Conservation (phyloP, 35 echinoderm and acorn worm species). For the Heliocidaris erythrogramma region DNA sequence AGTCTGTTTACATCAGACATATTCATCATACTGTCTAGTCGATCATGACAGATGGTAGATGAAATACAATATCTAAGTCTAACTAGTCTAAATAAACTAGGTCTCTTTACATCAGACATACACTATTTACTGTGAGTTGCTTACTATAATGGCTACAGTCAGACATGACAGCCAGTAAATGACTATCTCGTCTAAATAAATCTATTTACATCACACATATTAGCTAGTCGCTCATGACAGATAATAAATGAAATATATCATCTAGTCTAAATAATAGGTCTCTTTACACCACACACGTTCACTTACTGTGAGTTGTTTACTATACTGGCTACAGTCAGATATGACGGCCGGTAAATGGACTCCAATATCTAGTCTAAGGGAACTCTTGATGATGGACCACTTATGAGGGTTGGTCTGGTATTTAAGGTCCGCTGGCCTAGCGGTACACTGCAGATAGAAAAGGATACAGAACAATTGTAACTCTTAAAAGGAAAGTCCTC, state of each 20-base stretch:
- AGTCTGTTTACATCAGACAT: too few species aligned
- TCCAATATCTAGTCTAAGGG: not conserved
- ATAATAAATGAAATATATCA: too few species aligned
- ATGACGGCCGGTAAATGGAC: not conserved
- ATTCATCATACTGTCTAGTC: too few species aligned
- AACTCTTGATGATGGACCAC: conserved; percentile 13
- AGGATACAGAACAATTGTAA: not conserved
- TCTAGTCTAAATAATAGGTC: too few species aligned
- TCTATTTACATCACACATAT: too few species aligned
- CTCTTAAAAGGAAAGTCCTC: not conserved
- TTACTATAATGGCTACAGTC: conserved; percentile 41
- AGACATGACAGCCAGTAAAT: not conserved
- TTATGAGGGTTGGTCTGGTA: conserved; percentile 13
- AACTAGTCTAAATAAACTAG: too few species aligned
- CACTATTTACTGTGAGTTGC: conserved; percentile 27
- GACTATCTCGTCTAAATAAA: too few species aligned
- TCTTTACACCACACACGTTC: not conserved
- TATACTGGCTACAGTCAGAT: conserved; percentile 35
- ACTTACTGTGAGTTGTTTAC: conserved; percentile 34
- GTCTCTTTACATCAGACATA: not conserved
- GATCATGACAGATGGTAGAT: too few species aligned
- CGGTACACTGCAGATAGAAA: not conserved
- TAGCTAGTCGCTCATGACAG: too few species aligned
- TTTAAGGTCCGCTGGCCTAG: conserved; percentile 31
- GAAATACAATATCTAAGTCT: too few species aligned